Percentiles rank a stretch among this genome's conserved stretches.
These are phyloP conservation scores for Neopelma chrysocephalum DNA, from an alignment of 2,797 vertebrate species.

Conservation along the genomic window DNA sequence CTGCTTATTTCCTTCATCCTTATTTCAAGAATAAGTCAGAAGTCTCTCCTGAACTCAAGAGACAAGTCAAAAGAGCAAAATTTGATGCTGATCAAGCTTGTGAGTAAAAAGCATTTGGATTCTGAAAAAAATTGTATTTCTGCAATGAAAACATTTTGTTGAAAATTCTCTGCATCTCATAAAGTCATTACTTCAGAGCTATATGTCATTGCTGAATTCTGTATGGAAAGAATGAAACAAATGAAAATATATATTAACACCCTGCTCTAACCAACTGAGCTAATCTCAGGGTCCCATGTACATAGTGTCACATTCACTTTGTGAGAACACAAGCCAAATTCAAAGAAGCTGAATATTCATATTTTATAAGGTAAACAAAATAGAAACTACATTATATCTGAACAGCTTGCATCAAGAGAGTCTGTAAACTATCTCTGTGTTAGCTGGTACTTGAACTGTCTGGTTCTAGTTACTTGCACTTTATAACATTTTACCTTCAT, in stretches of 20 bases:
- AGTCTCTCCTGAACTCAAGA: not conserved
- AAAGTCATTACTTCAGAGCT: not conserved
- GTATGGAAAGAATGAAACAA: not conserved
- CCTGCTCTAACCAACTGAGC: not conserved
- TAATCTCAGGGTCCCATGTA: not conserved
- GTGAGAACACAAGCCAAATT: not conserved
- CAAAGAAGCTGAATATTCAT: not conserved
- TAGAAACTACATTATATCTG: not conserved
- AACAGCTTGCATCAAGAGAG: not conserved
- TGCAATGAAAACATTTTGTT: not conserved
- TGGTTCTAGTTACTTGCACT: not conserved
- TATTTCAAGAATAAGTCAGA: not conserved
- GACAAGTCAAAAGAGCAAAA: not conserved
- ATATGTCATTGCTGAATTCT: not conserved
- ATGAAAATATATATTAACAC: not conserved
- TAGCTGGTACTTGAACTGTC: not conserved
- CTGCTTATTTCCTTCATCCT: not conserved
- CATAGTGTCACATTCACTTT: not conserved
- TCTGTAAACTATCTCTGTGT: not conserved
- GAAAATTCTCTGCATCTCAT: not conserved
- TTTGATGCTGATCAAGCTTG: not conserved
- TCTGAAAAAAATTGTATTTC: not conserved
- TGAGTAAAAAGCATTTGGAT: not conserved
- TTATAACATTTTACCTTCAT: not conserved
- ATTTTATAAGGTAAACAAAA: not conserved